Conservation (phyloP, 2,888 invertebrate species). For the Merodon equestris region DNA sequence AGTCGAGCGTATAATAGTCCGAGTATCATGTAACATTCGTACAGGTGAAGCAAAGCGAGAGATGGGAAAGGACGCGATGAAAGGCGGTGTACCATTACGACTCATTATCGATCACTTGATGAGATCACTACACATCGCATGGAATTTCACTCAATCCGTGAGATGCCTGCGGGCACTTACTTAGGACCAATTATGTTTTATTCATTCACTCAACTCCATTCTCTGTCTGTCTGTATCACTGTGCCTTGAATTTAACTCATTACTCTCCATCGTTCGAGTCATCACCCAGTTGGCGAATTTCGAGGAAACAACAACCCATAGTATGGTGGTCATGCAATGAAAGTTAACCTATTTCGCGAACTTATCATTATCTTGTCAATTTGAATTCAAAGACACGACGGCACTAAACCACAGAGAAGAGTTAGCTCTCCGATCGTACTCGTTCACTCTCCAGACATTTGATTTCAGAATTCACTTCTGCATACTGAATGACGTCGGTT, state of each 20-base stretch:
- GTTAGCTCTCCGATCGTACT: too few relatives aligned
- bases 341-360: slow-evolving; percentile 64
- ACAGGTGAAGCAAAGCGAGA: slow-evolving; percentile 19
- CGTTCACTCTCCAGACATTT: neutral
- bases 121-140: slow-evolving; percentile 50
- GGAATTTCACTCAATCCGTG: slow-evolving; percentile 47
- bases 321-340: slow-evolving; percentile 61
- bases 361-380: slow-evolving; percentile 68
- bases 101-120: slow-evolving; percentile 64
- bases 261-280: too few relatives aligned
- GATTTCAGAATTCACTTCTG: slow-evolving; percentile 40
- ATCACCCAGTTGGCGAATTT: neutral
- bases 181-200: slow-evolving; percentile 66
- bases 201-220: slow-evolving; percentile 54
- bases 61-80: slow-evolving; percentile 9
- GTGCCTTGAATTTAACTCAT: slow-evolving; percentile 55
- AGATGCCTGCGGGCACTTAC: slow-evolving; percentile 54
- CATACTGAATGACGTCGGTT: slow-evolving; percentile 13
- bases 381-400: slow-evolving; percentile 61
- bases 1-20: slow-evolving; percentile 39
- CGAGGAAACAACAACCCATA: too few relatives aligned
- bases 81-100: slow-evolving; percentile 10
- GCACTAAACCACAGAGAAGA: slow-evolving; percentile 30
- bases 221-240: neutral
- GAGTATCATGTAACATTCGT: slow-evolving; percentile 38